Evolutionary conservation across 2,888 invertebrate genomes (phyloP).

Genomic region (Cantharis rustica): DNA sequence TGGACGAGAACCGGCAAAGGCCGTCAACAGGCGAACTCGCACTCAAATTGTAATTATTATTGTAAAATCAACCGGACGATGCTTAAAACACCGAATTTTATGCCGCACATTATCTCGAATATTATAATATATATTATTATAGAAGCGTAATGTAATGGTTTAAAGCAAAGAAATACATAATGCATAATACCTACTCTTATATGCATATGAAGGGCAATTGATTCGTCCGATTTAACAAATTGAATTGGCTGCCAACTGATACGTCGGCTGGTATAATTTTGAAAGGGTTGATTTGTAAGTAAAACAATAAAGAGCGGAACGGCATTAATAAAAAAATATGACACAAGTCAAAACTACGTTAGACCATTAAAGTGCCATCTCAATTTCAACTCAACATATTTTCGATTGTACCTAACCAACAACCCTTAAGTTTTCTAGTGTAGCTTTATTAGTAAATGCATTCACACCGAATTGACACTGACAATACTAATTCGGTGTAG

Average conservation of each 20-base stretch:
- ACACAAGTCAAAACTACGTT: constrained; percentile 15
- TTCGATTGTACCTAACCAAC: constrained; percentile 25
- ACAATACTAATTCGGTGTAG: constrained; percentile 53
- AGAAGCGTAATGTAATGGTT: not conserved
- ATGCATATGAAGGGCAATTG: constrained; percentile 8
- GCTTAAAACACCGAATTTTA: not conserved
- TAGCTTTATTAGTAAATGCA: constrained; percentile 52
- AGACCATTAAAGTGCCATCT: constrained; percentile 26
- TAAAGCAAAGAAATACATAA: not conserved
- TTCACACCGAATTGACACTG: constrained; percentile 51
- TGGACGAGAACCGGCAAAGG: no score
- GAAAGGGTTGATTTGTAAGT: constrained; percentile 3
- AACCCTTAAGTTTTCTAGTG: constrained; percentile 45
- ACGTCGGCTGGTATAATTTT: not conserved
- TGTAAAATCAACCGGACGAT: no score
- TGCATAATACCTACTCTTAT: not conserved
- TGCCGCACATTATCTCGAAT: not conserved
- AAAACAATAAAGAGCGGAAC: constrained; percentile 12
- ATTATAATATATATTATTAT: not conserved
- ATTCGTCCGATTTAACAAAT: constrained; percentile 19
- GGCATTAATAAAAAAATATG: constrained; percentile 5
- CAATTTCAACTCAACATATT: constrained; percentile 34
- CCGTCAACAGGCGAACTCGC: no score
- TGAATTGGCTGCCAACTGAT: constrained; percentile 21
- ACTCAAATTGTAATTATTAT: no score